Conservation (phyloP, 1,140 invertebrate species). For the Mercenaria mercenaria region DNA sequence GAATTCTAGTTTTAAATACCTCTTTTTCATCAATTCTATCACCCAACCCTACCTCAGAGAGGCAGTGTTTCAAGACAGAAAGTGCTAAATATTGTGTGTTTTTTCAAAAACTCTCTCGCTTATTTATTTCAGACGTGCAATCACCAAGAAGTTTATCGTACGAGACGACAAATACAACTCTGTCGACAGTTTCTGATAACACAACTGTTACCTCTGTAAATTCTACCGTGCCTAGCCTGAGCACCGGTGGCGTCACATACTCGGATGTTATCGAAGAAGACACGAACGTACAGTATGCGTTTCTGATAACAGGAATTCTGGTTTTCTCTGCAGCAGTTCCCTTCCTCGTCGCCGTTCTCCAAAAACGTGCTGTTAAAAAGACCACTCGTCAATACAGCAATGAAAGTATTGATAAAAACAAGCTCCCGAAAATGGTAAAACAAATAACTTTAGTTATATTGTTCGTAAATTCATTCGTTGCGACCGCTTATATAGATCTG, state of each 20-base stretch:
- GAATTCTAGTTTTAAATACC: no score
- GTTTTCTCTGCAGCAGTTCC: neutral
- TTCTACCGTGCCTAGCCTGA: neutral
- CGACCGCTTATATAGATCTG: slow-evolving; percentile 67
- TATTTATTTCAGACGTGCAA: no score
- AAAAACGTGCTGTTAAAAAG: neutral
- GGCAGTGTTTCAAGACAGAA: no score
- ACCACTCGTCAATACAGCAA: slow-evolving; percentile 8
- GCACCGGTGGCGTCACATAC: neutral
- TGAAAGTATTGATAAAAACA: slow-evolving; percentile 9
- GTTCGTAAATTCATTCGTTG: slow-evolving; percentile 10
- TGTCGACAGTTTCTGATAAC: neutral
- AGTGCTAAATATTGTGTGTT: no score
- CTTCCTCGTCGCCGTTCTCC: slow-evolving; percentile 6
- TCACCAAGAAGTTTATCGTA: neutral
- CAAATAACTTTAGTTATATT: slow-evolving; percentile 13
- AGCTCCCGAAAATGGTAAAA: slow-evolving; percentile 20
- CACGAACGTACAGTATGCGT: slow-evolving; percentile 23
- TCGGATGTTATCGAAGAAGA: neutral
- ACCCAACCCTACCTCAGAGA: no score
- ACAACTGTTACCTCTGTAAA: neutral
- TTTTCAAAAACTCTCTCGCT: no score
- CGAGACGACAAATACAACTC: neutral
- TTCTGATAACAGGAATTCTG: slow-evolving; percentile 29
- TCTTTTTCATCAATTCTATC: no score